phyloP scores from a whole-genome alignment of 1,140 invertebrate genomes.

The Brachionus manjavacas region DNA sequence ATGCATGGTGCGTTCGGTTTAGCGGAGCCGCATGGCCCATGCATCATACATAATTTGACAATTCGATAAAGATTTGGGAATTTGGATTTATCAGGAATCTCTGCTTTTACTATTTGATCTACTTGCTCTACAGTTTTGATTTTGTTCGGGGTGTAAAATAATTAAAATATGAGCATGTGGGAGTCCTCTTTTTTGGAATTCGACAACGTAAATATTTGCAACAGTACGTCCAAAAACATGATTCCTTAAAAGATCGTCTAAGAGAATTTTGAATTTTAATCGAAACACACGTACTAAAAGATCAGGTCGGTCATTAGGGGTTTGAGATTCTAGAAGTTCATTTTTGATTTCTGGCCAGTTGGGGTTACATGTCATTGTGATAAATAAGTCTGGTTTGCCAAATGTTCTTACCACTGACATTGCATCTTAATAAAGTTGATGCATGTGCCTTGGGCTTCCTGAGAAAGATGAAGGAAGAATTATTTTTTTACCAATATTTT shows the following conservation, averaged over 20 bases:
- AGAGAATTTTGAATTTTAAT: constrained; percentile 58
- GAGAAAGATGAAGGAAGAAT: constrained; percentile 16
- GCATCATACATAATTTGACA: constrained; percentile 46
- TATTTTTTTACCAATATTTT: background rate
- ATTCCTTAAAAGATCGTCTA: constrained; percentile 54
- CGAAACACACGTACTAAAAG: constrained; percentile 58
- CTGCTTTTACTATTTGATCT: constrained; percentile 43
- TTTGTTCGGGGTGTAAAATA: constrained; percentile 48
- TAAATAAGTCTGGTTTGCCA: constrained; percentile 46
- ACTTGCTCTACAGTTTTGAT: constrained; percentile 33
- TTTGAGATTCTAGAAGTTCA: constrained; percentile 48
- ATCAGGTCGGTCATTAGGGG: constrained; percentile 54
- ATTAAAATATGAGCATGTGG: constrained; percentile 61
- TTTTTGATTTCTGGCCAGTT: constrained; percentile 52
- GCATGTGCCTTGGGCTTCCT: background rate
- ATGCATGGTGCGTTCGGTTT: constrained; percentile 47
- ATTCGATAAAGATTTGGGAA: constrained; percentile 43
- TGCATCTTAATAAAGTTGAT: constrained; percentile 43
- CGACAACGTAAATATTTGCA: constrained; percentile 56
- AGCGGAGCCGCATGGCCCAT: constrained; percentile 6
- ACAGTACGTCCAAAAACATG: constrained; percentile 50
- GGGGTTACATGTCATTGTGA: constrained; percentile 50
- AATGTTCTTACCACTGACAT: constrained; percentile 43
- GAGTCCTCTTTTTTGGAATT: constrained; percentile 61
- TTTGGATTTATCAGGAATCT: constrained; percentile 38